Percentiles rank a stretch among this genome's conserved stretches.
Evolutionary conservation across 2,113 vertebrate genomes (phyloP).

Genomic region (Salvelinus sp.): DNA sequence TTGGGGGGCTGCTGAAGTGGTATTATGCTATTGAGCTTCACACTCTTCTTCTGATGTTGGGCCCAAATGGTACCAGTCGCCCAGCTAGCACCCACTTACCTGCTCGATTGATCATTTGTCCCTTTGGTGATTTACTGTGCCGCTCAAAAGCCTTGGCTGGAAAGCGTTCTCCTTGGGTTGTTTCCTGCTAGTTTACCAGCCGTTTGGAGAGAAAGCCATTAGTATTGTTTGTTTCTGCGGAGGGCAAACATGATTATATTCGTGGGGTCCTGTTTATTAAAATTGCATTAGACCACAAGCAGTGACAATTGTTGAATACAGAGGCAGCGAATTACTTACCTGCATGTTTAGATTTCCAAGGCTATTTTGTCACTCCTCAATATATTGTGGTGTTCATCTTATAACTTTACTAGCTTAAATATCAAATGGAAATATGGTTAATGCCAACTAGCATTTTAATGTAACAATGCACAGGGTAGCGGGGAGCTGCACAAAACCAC

Average conservation of each 20-base stretch:
- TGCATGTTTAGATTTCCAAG: not conserved
- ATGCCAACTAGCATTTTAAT: too few species aligned
- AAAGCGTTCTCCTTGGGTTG: conserved; percentile 9
- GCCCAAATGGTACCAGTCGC: not conserved
- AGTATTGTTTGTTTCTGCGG: conserved; percentile 11
- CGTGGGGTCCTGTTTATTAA: conserved; percentile 1
- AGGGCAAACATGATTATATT: conserved; percentile 14
- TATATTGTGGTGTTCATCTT: not conserved
- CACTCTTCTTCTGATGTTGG: not conserved
- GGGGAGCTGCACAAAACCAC: too few species aligned
- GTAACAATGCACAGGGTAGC: too few species aligned
- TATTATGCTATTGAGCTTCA: conserved; percentile 8
- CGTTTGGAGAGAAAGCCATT: conserved; percentile 21
- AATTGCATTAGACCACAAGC: not conserved
- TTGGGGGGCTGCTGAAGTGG: not conserved
- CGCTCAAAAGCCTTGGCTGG: not conserved
- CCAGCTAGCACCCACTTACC: conserved; percentile 8
- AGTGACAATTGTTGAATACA: not conserved
- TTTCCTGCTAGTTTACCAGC: conserved; percentile 15
- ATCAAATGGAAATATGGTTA: too few species aligned
- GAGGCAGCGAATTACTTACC: not conserved
- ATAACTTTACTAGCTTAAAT: too few species aligned
- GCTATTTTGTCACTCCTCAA: not conserved
- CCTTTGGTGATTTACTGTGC: not conserved
- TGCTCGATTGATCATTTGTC: not conserved